Conservation (phyloP, 1,140 invertebrate species). For the Nephila pilipes region DNA sequence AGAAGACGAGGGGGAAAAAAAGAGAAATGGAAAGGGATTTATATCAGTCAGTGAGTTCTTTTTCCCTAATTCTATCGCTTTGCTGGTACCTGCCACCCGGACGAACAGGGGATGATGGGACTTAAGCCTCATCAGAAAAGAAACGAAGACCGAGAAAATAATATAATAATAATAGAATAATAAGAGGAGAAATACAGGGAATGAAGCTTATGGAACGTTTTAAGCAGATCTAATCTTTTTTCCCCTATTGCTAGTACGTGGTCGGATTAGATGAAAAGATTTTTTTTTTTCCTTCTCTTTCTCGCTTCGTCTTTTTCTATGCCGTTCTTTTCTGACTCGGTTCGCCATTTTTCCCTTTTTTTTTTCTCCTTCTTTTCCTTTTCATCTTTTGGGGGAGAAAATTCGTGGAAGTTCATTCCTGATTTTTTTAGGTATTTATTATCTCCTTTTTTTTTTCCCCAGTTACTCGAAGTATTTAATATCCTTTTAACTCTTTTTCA, state of each 20-base stretch:
- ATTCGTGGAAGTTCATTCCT: constrained; percentile 38
- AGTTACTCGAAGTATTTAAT: constrained; percentile 35
- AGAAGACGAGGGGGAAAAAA: background rate
- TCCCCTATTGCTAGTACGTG: constrained; percentile 50
- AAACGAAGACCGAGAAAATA: constrained; percentile 50
- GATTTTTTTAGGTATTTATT: background rate
- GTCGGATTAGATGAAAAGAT: constrained; percentile 48
- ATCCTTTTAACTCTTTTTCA: constrained; percentile 45
- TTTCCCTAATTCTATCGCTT: constrained; percentile 52
- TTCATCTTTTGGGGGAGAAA: constrained; percentile 23
- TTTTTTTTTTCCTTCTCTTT: background rate
- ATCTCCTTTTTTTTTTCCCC: background rate
- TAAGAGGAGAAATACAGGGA: constrained; percentile 30
- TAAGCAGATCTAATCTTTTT: constrained; percentile 55
- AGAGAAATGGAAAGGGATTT: constrained; percentile 26
- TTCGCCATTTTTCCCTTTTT: background rate
- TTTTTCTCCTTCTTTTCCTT: background rate
- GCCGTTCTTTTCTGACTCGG: background rate
- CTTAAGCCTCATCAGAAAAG: constrained; percentile 57
- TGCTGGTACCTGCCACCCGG: constrained; percentile 16
- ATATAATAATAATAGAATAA: constrained; percentile 46
- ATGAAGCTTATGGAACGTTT: constrained; percentile 60
- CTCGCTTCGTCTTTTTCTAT: background rate
- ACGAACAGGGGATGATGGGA: constrained; percentile 38
- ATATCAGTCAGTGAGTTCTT: constrained; percentile 45